Conservation (phyloP, 1,140 invertebrate species). For the Cotesia typhae region DNA sequence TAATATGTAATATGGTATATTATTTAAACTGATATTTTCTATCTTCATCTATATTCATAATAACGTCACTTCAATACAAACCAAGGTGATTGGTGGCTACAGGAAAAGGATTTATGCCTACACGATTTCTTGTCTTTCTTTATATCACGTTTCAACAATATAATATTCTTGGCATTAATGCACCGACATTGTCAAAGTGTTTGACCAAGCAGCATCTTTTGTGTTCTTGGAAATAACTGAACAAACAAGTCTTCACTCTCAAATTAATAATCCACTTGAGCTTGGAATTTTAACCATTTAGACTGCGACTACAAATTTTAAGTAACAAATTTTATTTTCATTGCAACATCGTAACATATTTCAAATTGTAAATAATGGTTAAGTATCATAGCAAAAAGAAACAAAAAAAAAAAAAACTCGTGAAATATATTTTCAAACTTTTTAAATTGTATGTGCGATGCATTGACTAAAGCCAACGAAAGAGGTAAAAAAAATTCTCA, state of each 20-base stretch:
- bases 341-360: too few relatives aligned
- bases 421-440: too few relatives aligned
- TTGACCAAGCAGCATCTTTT: conserved; percentile 8
- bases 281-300: not conserved
- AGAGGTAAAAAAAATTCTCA: too few relatives aligned
- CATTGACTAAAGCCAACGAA: too few relatives aligned
- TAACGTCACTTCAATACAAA: conserved; percentile 15
- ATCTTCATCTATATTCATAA: conserved; percentile 16
- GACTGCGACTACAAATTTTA: not conserved
- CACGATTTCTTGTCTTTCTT: not conserved
- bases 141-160: conserved; percentile 3
- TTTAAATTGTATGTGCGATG: too few relatives aligned
- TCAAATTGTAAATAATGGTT: too few relatives aligned
- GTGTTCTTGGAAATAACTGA: not conserved
- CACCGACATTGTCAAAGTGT: conserved; percentile 26
- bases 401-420: too few relatives aligned
- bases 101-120: not conserved
- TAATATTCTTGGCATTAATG: conserved; percentile 23
- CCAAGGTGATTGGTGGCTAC: conserved; percentile 11
- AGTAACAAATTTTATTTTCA: not conserved
- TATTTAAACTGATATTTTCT: not conserved
- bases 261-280: conserved; percentile 13
- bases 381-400: too few relatives aligned
- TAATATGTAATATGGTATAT: too few relatives aligned
- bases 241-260: conserved; percentile 6